Base-by-base conservation (phyloP, 2,888 invertebrate species). In the Cosmopolites sordidus region DNA sequence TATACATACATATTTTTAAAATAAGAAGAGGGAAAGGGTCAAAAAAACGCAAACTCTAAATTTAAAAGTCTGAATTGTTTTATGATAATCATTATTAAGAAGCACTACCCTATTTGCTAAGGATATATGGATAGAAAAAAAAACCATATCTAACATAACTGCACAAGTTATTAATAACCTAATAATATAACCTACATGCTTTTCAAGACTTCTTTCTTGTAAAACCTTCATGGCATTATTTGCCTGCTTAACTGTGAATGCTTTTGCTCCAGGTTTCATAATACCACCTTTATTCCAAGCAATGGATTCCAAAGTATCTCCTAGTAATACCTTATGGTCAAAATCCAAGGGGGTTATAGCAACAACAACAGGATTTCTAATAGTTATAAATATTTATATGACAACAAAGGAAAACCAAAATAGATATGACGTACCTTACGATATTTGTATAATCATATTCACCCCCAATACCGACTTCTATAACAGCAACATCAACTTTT, bases 391-490 rank as follows among this genome's bases (percentile, higher is more conserved):
- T 22, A 22, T 22, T n/a, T n/a, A n/a, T n/a, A n/a, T n/a, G 51
- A 90, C 89, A 1, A 92, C 89, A 16, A 86, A 80, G 0, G 91
- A 91, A 64, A 87, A 86, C 63, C 87, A n/a, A 37, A 11, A 5
- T n/a, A 5, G 11, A 29, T 15, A n/a, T n/a, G 4, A 47, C 40
- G 42, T 72, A 89, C 89, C 83, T 82, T 48, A 99, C 71, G 41
- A 97, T 77, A 76, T 99, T 99, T 1, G 99, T 99, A 65, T 87
- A 88, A 74, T 99, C 99, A 59, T 86, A 84, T 66, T 88, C 82
- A 0, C 99, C 99, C 0, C 99, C 99, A 61, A 99, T 94, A 27
- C 99, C 99, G 22, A 98, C 98, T 77, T 99, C 99, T 11, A 99
- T 72, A 37, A 99, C 83, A 0, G 91, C 92, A 1, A 95, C 97